Base-by-base conservation (phyloP, 2,888 invertebrate species). In the Macrosoma leucophasiata region DNA sequence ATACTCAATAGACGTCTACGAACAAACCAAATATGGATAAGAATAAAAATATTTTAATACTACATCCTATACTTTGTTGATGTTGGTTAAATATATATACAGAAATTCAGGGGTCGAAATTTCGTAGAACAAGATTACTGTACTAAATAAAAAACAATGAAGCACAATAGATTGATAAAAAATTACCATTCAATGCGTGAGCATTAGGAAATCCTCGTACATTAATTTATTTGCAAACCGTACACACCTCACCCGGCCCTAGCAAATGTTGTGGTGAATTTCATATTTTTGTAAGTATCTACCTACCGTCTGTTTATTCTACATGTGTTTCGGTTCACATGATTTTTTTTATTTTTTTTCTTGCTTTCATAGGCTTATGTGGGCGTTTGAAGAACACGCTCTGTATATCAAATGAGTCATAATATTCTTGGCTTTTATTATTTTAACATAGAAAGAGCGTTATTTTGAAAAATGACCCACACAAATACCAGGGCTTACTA, bases 251-350 rank as follows among this genome's bases (percentile, higher is more conserved):
- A 65, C 57, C n/a, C 71, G 74, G 76, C 75, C 76, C 77, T 52
- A 63, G 79, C 75, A 81, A 84, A 84, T 82, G 82, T 81, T 81
- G 82, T 79, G 82, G 84, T 82, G 84, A 84, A 84, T 84, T 84
- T 84, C 84, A 84, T 84, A 84, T 84, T 84, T 84, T 84, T 81
- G 78, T 81, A 81, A 84, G 84, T 84, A 84, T 81, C 79, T 79
- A 75, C 82, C 79, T 78, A 71, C 84, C 66, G 78, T 73, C 74
- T 82, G 84, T 79, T 81, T 84, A 82, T 79, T 77, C 75, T 73
- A 69, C 84, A 84, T 76, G 75, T 84, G 84, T 82, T 81, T 76
- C 58, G 79, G 82, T 84, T 84, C 84, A 78, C 84, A 84, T 82
- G 79, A 70, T 66, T 72, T 73, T 76, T 67, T 75, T 77, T 72